These are phyloP conservation scores for Pachycephus smyrnensis DNA, from an alignment of 2,888 invertebrate species.

Conservation along the genomic window DNA sequence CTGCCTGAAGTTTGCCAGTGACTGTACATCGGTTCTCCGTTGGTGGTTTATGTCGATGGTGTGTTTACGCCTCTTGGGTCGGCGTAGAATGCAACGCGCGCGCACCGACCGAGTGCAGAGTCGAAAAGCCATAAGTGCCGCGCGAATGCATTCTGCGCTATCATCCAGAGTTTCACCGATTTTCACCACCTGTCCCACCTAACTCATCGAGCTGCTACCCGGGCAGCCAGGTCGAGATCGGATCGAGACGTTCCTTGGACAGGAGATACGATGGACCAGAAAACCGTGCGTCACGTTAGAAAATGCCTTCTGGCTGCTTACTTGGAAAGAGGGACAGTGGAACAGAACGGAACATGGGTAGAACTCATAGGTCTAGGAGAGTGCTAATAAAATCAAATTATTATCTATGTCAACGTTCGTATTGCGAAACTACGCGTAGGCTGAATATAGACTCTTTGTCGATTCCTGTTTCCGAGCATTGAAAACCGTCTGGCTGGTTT, in stretches of 20 bases:
- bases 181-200: too few relatives aligned
- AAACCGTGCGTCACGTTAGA: background rate
- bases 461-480: conserved; percentile 22
- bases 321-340: conserved; percentile 28
- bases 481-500: background rate
- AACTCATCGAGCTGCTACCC: too few relatives aligned
- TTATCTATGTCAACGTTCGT: conserved; percentile 44
- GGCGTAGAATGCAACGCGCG: conserved; percentile 38
- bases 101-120: too few relatives aligned
- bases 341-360: conserved; percentile 21
- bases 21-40: conserved; percentile 40
- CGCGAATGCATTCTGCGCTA: too few relatives aligned
- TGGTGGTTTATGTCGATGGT: conserved; percentile 44
- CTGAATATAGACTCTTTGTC: conserved; percentile 39
- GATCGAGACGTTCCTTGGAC: too few relatives aligned
- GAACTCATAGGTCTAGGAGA: too few relatives aligned
- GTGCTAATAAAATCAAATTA: conserved; percentile 48
- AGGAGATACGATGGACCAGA: conserved; percentile 14
- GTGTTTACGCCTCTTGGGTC: conserved; percentile 48
- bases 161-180: too few relatives aligned
- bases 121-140: too few relatives aligned
- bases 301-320: conserved; percentile 26
- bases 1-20: conserved; percentile 18
- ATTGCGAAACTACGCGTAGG: conserved; percentile 37
- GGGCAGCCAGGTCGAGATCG: too few relatives aligned